Percentiles rank a stretch among this genome's conserved stretches.
Conservation (phyloP, 1,140 invertebrate species). For the Pseudobourletiella spinata region DNA sequence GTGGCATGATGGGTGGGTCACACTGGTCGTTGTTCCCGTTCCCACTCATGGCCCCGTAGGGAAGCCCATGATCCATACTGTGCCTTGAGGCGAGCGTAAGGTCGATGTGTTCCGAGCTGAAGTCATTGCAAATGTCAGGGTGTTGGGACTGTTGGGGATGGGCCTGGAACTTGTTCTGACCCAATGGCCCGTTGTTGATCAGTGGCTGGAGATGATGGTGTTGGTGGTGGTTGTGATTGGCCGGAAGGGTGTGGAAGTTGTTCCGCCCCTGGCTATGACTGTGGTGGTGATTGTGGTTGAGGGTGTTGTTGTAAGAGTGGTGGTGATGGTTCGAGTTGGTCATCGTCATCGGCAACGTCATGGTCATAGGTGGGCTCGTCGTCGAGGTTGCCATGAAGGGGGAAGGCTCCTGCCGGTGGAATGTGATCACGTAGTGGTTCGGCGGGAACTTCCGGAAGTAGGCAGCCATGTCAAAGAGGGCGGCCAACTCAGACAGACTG, state of each 20-base stretch:
- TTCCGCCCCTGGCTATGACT: background rate
- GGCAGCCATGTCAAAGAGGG: conserved; percentile 35
- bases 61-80: background rate
- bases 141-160: conserved; percentile 14
- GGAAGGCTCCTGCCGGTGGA: conserved; percentile 34
- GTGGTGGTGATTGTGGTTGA: conserved; percentile 16
- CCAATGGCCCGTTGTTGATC: background rate
- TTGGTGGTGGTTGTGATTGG: conserved; percentile 3
- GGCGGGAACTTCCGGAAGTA: conserved; percentile 36
- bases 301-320: conserved; percentile 10
- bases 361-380: background rate
- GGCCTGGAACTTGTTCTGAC: background rate
- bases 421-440: conserved; percentile 35
- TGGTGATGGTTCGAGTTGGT: background rate
- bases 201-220: background rate
- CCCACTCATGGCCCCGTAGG: background rate
- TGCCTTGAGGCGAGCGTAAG: conserved; percentile 9
- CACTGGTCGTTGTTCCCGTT: background rate
- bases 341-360: background rate
- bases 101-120: conserved; percentile 21
- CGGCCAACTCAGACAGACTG: conserved; percentile 32
- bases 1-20: conserved; percentile 18
- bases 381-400: conserved; percentile 28
- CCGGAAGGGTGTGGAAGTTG: conserved; percentile 10
- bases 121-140: conserved; percentile 35